phyloP scores from a whole-genome alignment of 2,888 invertebrate genomes.

The Leptura quadrifasciata region DNA sequence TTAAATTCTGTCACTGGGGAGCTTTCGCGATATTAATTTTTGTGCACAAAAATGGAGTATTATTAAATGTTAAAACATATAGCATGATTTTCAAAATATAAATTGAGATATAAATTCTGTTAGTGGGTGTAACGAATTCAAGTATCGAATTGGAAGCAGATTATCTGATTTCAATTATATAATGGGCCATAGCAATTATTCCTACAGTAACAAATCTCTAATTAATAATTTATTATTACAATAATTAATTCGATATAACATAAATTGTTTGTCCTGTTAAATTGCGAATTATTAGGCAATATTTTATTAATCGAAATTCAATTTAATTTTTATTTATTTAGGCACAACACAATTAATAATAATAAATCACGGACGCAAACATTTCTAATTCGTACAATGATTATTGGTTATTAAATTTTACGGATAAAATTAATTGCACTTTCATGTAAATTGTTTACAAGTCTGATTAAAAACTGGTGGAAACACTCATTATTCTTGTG shows the following conservation, averaged over 20 bases:
- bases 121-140: background rate
- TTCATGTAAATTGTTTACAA: conserved; percentile 11
- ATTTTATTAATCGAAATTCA: conserved; percentile 12
- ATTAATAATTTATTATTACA: conserved; percentile 30
- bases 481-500: background rate
- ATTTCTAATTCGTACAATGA: background rate
- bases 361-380: background rate
- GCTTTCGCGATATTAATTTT: too few relatives aligned
- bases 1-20: too few relatives aligned
- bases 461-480: background rate
- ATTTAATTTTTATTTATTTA: background rate
- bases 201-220: conserved; percentile 18
- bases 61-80: background rate
- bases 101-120: background rate
- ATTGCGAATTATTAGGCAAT: background rate
- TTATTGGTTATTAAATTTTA: conserved; percentile 11
- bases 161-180: conserved; percentile 21
- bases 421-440: background rate
- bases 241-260: conserved; percentile 23
- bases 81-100: background rate
- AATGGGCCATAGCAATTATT: conserved; percentile 1
- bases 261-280: conserved; percentile 17
- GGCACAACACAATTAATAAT: background rate
- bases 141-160: conserved; percentile 13
- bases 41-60: background rate